Conservation (phyloP, 1,140 invertebrate genomes). For the Lethrus apterus region DNA sequence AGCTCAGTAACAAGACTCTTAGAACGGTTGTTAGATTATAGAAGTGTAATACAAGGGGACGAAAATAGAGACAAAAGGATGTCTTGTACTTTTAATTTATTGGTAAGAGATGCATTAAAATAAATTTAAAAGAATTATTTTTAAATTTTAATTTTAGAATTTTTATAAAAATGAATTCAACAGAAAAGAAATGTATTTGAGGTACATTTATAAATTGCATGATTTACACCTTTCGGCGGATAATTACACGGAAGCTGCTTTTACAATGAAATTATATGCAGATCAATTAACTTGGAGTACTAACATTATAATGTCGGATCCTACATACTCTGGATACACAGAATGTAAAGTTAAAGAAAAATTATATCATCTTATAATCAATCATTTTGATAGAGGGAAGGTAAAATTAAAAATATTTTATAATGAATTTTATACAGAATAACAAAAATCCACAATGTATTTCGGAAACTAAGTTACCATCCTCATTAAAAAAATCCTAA, state of each 20-base stretch:
- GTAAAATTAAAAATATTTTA: slow-evolving; percentile 47
- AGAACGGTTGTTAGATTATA: slow-evolving; percentile 84
- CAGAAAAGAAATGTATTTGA: slow-evolving; percentile 91
- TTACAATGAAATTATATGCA: slow-evolving; percentile 89
- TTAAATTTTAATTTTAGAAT: slow-evolving; percentile 57
- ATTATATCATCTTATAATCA: slow-evolving; percentile 85
- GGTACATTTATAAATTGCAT: slow-evolving; percentile 95
- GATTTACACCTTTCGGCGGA: slow-evolving; percentile 89
- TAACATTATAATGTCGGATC: slow-evolving; percentile 55
- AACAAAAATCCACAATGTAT: too few species aligned
- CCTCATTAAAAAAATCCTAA: too few species aligned
- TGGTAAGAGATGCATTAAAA: slow-evolving; percentile 50
- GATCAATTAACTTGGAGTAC: slow-evolving; percentile 84
- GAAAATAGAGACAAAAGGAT: slow-evolving; percentile 90
- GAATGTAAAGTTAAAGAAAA: slow-evolving; percentile 92
- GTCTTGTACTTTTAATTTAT: slow-evolving; percentile 93
- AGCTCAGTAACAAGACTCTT: slow-evolving; percentile 82
- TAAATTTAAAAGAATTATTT: background rate
- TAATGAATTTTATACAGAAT: too few species aligned
- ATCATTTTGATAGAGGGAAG: slow-evolving; percentile 93
- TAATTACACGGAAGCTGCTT: slow-evolving; percentile 94
- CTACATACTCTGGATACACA: slow-evolving; percentile 58
- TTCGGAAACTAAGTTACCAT: too few species aligned
- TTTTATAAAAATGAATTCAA: slow-evolving; percentile 97
- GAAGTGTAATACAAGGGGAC: slow-evolving; percentile 84